Base-by-base conservation (phyloP, 2,797 vertebrate species). In the Meriones psammophilus region DNA sequence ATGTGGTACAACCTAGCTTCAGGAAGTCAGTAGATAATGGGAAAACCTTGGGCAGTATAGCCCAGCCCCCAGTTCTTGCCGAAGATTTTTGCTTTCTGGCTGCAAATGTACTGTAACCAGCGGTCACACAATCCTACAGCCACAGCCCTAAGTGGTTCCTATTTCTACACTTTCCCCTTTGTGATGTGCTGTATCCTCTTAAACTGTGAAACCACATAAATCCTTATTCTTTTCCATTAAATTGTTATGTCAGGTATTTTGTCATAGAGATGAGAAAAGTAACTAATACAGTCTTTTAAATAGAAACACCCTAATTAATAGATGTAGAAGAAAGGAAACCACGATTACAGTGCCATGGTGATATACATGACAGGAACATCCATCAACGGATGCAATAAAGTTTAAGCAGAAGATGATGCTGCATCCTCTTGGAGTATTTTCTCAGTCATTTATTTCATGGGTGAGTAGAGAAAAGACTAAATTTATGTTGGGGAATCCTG, bases 401-500 rank as follows among this genome's bases (percentile, higher is more conserved):
- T 84, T 84, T 62, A 83, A 93, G 56, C 30, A 66, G n/a, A 91
- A 88, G 68, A 91, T 10, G 22, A n/a, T 83, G 46, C 8, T 62
- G 26, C 20, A 60, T 93, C 81, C 60, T 66, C 56, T 95, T 24
- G 28, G 89, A 58, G 56, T 91, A 88, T 91, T 88, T 56, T 13
- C 83, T 30, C 9, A 73, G 50, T 66, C 76, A 78, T 62, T 79
- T 84, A 73, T 60, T 91, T 50, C 42, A 46, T 30, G 42, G 8
- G 9, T 74, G 8, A 28, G 9, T 20, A 73, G 46, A 83, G 42
- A n/a, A 91, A 84, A 83, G 22, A 12, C 42, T 90, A 77, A 87
- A 17, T 93, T 93, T 77, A 71, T 73, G 42, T 28, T 71, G 54
- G n/a, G 83, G 24, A 86, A 92, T 64, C 0, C 7, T 92, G 39